Conservation (phyloP, 2,797 vertebrate genomes). For the Gymnoscopelus braueri region DNA sequence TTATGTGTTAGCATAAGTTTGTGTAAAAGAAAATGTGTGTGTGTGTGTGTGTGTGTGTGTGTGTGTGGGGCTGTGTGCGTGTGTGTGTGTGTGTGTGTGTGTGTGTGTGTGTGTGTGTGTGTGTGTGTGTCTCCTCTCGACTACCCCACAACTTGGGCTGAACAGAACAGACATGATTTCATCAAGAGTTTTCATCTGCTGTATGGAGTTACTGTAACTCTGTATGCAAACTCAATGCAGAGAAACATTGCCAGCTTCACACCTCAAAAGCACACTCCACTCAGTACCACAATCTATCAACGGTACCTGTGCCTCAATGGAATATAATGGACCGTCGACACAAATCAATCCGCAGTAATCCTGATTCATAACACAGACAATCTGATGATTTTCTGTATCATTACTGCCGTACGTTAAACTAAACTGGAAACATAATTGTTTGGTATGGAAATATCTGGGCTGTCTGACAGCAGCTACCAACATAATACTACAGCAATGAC, state of each 20-base stretch:
- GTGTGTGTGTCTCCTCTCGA: background rate
- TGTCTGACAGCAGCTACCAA: background rate
- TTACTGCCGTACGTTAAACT: background rate
- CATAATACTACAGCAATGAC: background rate
- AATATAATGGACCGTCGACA: slow-evolving; percentile 3
- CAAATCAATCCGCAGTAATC: slow-evolving; percentile 10
- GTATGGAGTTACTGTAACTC: slow-evolving; percentile 10
- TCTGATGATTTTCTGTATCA: background rate
- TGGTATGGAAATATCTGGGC: background rate
- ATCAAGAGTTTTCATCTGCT: slow-evolving; percentile 21
- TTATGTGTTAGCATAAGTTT: background rate
- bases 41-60: background rate
- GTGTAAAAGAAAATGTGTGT: too few species aligned
- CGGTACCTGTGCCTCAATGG: slow-evolving; percentile 12
- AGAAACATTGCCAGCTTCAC: background rate
- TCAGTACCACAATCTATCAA: slow-evolving; percentile 10
- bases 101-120: background rate
- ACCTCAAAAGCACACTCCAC: background rate
- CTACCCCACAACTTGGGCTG: background rate
- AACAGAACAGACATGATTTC: slow-evolving; percentile 6
- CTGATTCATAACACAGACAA: background rate
- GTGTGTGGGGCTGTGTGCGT: background rate
- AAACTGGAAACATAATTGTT: background rate
- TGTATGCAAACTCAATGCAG: background rate
- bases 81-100: background rate